Base-by-base conservation (phyloP, 1,140 invertebrate genomes). In the Drosophila pachea region DNA sequence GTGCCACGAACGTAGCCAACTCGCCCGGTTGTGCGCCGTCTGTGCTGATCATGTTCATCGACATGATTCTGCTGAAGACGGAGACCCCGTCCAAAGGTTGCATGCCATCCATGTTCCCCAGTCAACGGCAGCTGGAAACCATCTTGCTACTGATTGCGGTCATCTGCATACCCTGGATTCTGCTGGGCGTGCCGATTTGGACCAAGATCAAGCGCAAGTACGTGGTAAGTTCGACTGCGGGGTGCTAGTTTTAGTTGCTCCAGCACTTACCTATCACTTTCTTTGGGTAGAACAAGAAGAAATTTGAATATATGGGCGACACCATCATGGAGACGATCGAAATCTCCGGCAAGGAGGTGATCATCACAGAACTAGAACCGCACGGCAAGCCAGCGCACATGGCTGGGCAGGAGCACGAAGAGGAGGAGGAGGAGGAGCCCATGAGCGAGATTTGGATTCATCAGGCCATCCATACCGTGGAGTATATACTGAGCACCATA, bases 381-480 rank as follows among this genome's bases (percentile, higher is more conserved):
- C 77, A 86, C 12, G 62, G 77, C 32, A 72, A 72, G n/a, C 64
- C 55, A 5, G 88, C 88, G 3, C 90, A 92, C 58, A 91, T 91
- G 22, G 22, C 4, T 0, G 40, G 40, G 2, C 91, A 93, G 42
- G 91, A 91, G 2, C 91, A 93, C 43, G 91, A 92, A 14, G 71
- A 83, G 7, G 81, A 84, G 7, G 81, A 92, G 31, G 79, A 84
- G 16, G 81, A 84, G 9, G 81, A 95, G 86, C 91, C 94, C 40
- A 94, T 98, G 89, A 92, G 93, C 36, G 97, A 99, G 79, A 90
- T 97, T 38, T 95, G 97, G 91, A 97, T 98, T 68, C 94, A 97
- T 89, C 96, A 98, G 89, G 93, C 92, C 11, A 98, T 99, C 74
- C 97, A 99, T 87, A 98, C 97, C 0, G 98, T 99, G 68, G 97